Evolutionary conservation across 2,113 vertebrate genomes (phyloP), one percentile per base, ranked within the genome.

Genomic region (Picathartes gymnocephalus): DNA sequence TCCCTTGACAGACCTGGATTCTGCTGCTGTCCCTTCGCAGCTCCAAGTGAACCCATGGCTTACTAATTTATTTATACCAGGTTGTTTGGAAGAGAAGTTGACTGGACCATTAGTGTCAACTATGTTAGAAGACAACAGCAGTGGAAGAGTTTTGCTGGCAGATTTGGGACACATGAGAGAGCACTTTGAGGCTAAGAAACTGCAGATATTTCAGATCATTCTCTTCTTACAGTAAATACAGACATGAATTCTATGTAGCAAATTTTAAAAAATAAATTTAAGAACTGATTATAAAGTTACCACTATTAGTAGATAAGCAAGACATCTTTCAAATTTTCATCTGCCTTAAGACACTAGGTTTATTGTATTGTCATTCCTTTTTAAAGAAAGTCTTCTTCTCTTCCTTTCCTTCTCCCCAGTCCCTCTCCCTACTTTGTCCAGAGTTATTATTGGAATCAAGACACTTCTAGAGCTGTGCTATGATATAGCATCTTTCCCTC

Each of bases 41-140:
- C 81, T 91, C 27, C 69, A 91, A 72, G n/a, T 31, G 61, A 58
- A 45, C 1, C 5, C 40, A 23, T 25, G 39, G 45, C 65, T 61
- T 82, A 24, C 78, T 91, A 45, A 86, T 89, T 95, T 95, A 95
- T 96, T 96, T 89, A 95, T 95, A 48, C 12, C 31, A 56, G 35
- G 20, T 71, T 51, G 20, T 65, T 95, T 91, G 53, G 44, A 71
- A 84, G 40, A 51, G 25, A 28, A 64, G 28, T n/a, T 81, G 77
- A 53, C 69, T 87, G 57, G 78, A 50, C 86, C 70, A 87, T 95
- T 95, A 94, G 53, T 77, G 73, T 89, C 84, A 94, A 51, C 81
- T 76, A 3, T 76, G 73, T 91, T 89, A 81, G 53, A 79, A 85
- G 70, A 91, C 18, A 93, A 25, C 70, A 87, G 28, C 66, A 4